Conservation (phyloP, 2,113 vertebrate genomes). For the Genyomyrus donnyi region DNA sequence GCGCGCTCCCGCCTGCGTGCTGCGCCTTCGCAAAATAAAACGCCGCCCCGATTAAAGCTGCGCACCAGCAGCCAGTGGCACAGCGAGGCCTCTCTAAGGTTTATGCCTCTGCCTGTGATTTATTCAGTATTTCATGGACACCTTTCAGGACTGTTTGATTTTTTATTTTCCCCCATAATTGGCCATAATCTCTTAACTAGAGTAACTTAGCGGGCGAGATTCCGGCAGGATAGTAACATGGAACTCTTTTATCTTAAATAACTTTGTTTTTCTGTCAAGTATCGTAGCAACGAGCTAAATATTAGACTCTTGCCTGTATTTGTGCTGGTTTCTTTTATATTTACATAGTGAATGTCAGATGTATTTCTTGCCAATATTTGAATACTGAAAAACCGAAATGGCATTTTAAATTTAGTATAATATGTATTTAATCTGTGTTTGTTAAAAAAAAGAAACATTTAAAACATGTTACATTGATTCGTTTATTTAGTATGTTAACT, state of each 20-base stretch:
- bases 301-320: not conserved
- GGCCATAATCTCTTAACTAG: not conserved
- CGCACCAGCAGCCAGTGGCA: not conserved
- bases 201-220: not conserved
- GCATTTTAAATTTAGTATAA: not conserved
- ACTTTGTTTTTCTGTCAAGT: not conserved
- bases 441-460: not conserved
- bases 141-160: not conserved
- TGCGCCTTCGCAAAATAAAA: not conserved
- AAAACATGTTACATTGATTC: not conserved
- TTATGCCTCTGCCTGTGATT: not conserved
- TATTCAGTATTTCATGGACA: not conserved
- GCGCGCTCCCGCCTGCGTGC: not conserved
- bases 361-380: not conserved
- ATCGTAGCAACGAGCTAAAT: not conserved
- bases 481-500: not conserved
- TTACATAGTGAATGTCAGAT: not conserved
- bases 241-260: not conserved
- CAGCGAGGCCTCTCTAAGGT: not conserved
- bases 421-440: not conserved
- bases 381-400: not conserved
- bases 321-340: not conserved
- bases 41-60: not conserved
- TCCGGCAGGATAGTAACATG: not conserved
- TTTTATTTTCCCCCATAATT: not conserved